Base-by-base conservation (phyloP, 1,140 invertebrate genomes). In the Hormaphis cornu region DNA sequence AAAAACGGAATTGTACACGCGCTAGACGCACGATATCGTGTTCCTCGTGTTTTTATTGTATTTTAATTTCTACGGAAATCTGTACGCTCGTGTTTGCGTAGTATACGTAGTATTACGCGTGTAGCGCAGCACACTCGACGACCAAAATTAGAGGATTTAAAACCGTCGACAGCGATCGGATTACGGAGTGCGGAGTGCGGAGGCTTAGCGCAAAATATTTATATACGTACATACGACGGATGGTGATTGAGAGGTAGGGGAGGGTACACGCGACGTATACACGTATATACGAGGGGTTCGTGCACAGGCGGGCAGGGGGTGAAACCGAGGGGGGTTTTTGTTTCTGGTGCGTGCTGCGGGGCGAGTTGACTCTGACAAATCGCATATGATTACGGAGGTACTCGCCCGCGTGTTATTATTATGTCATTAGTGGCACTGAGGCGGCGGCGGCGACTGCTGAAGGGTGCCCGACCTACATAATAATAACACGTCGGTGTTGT, bases 381-480 rank as follows among this genome's bases (percentile, higher is more conserved):
- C 71, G 71, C 71, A 69, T 58, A 59, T 69, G 71, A 72, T 72
- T 69, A 72, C 71, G 44, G 71, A 72, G 63, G 71, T 69, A 69
- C 63, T 71, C 42, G 70, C 61, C 58, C 70, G 63, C 48, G 63
- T 69, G 71, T 72, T 72, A 72, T 72, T 72, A 72, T 72, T 72
- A 69, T 72, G 71, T 72, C 71, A 72, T 72, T 72, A 72, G 71
- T 48, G 69, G 53, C 37, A 6, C 28, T 35, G 37, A 37, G 22
- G n/a, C 52, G 52, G 24, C 53, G 35, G 24, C 48, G 14, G 46
- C 18, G 44, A 63, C 59, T n/a, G n/a, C n/a, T 48, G 59, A 66
- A 66, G 61, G 61, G 61, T 66, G 61, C 42, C 56, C 63, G 30
- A 14, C 26, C 63, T 61, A 61, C 22, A 61, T 44, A 59, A n/a